Evolutionary conservation across 2,888 invertebrate species (phyloP).

Genomic region (Eupeodes luniger): DNA sequence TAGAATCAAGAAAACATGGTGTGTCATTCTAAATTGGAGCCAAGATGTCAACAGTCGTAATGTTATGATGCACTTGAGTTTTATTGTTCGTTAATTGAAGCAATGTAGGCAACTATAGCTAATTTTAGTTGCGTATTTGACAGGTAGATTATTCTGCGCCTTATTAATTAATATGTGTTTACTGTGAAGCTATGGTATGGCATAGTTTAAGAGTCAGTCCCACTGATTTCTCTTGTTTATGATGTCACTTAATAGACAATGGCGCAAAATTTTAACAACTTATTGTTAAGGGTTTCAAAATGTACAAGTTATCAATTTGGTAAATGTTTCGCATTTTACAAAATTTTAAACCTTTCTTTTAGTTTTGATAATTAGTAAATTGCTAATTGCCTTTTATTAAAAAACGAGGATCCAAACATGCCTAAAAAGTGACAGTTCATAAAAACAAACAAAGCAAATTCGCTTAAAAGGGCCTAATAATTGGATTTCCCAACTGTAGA

Average conservation of each 20-base stretch:
- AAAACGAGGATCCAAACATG: too few species aligned
- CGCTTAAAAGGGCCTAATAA: too few species aligned
- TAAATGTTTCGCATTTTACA: too few species aligned
- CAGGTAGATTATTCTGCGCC: slow-evolving; percentile 7
- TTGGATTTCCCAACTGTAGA: too few species aligned
- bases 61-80: slow-evolving; percentile 56
- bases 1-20: slow-evolving; percentile 45
- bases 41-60: slow-evolving; percentile 60
- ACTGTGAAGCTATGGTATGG: not conserved
- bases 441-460: too few species aligned
- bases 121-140: not conserved
- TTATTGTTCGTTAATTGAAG: slow-evolving; percentile 50
- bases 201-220: not conserved
- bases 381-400: too few species aligned
- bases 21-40: slow-evolving; percentile 57
- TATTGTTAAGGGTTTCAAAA: too few species aligned
- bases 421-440: too few species aligned
- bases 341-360: too few species aligned
- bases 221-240: not conserved
- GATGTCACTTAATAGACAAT: not conserved
- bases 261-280: too few species aligned
- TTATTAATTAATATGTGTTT: not conserved
- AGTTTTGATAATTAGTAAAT: too few species aligned
- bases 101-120: slow-evolving; percentile 23
- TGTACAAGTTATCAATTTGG: too few species aligned